Conservation (phyloP, 2,113 vertebrate species). For the Ailuropoda melanoleuca region DNA sequence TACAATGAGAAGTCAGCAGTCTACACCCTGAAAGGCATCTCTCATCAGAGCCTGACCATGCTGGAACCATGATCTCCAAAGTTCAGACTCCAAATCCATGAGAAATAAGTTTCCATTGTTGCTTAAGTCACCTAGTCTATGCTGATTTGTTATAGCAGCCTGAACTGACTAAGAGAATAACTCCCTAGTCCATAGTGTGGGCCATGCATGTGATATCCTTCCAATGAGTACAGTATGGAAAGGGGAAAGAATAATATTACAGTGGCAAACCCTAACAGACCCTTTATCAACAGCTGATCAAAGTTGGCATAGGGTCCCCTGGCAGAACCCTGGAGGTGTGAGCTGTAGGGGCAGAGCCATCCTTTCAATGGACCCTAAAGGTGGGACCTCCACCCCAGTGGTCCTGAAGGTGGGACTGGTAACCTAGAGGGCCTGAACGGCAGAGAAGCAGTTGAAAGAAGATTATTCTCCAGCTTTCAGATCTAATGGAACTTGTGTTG, state of each 20-base stretch:
- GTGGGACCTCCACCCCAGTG: not conserved
- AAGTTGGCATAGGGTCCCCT: not conserved
- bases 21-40: not conserved
- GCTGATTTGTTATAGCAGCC: not conserved
- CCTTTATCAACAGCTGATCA: not conserved
- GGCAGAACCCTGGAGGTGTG: not conserved
- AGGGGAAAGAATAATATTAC: not conserved
- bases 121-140: no score
- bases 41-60: not conserved
- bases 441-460: not conserved
- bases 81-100: not conserved
- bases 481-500: not conserved
- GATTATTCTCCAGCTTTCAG: not conserved
- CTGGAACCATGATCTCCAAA: not conserved
- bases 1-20: not conserved
- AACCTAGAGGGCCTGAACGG: not conserved
- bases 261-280: not conserved
- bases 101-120: not conserved
- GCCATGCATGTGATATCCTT: not conserved
- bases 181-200: not conserved
- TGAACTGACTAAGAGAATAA: not conserved
- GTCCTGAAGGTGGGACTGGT: not conserved
- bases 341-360: not conserved
- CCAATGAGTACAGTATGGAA: not conserved
- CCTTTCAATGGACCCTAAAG: not conserved